These are phyloP conservation scores for Thereva unica DNA, from an alignment of 2,888 invertebrate genomes.

Conservation along the genomic window DNA sequence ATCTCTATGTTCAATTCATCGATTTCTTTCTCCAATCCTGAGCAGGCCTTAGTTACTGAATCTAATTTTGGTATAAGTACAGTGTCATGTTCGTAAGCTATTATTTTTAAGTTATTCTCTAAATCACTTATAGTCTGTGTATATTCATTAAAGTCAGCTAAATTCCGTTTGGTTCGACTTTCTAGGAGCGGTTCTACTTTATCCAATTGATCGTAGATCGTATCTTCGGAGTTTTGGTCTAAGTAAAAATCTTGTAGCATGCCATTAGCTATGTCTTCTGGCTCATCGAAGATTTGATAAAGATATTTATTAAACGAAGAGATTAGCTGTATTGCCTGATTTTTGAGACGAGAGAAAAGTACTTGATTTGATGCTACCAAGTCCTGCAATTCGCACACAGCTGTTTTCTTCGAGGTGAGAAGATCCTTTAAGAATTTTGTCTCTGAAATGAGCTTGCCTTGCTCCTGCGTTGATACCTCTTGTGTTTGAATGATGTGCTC, in stretches of 20 bases:
- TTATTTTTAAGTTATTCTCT: constrained; percentile 24
- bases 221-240: constrained; percentile 15
- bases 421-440: constrained; percentile 43
- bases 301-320: constrained; percentile 36
- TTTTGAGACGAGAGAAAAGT: constrained; percentile 35
- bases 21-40: too few relatives aligned
- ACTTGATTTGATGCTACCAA: constrained; percentile 37
- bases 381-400: constrained; percentile 35
- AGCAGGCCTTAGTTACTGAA: background rate
- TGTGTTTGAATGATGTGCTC: constrained; percentile 43
- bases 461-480: constrained; percentile 43
- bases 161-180: background rate
- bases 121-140: constrained; percentile 8
- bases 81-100: constrained; percentile 19
- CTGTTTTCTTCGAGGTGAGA: constrained; percentile 26
- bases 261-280: background rate
- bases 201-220: background rate
- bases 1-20: too few relatives aligned
- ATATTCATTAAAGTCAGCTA: constrained; percentile 6
- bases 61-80: constrained; percentile 3
- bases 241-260: constrained; percentile 18
- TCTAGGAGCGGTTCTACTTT: too few relatives aligned
- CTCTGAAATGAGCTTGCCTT: constrained; percentile 46
- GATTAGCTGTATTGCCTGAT: constrained; percentile 32
- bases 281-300: constrained; percentile 28